phyloP scores from a whole-genome alignment of 1,140 invertebrate species.

The silkworm (Bombyx mori) region DNA sequence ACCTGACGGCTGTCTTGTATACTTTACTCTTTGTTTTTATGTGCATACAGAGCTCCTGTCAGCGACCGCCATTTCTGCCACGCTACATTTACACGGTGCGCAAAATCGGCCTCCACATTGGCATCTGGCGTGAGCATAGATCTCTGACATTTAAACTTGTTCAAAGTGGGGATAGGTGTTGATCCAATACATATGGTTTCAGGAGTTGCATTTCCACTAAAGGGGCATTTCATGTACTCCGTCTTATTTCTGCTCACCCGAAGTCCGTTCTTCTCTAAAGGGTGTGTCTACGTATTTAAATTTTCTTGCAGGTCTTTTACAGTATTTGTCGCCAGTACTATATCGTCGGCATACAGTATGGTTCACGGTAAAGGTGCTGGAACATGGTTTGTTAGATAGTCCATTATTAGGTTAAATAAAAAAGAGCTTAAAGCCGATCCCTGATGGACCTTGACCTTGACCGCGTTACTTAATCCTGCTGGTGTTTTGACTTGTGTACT shows the following conservation, averaged over 20 bases:
- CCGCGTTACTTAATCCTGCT: constrained; percentile 9
- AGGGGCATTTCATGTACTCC: constrained; percentile 12
- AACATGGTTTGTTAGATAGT: constrained; percentile 8
- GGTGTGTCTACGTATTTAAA: constrained; percentile 3
- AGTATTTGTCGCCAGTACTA: constrained; percentile 7
- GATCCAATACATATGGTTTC: background rate
- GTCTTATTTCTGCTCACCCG: constrained; percentile 13
- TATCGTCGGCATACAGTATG: constrained; percentile 11
- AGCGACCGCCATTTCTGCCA: no score
- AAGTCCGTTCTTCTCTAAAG: constrained; percentile 11
- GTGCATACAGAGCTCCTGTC: no score
- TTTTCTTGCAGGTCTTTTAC: constrained; percentile 1
- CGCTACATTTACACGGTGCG: no score
- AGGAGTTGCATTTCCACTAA: background rate
- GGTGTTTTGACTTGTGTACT: constrained; percentile 13
- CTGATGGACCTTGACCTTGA: constrained; percentile 18
- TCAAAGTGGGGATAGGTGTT: background rate
- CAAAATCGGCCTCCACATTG: background rate
- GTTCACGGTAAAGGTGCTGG: constrained; percentile 7
- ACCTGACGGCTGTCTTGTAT: no score
- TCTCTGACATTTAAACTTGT: constrained; percentile 11
- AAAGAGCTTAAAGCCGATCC: constrained; percentile 15
- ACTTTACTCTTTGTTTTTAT: no score
- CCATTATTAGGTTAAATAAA: constrained; percentile 14
- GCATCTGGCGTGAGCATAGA: constrained; percentile 6